Evolutionary conservation across 2,113 vertebrate species (phyloP).

Genomic region (Pseudopipra pipra): DNA sequence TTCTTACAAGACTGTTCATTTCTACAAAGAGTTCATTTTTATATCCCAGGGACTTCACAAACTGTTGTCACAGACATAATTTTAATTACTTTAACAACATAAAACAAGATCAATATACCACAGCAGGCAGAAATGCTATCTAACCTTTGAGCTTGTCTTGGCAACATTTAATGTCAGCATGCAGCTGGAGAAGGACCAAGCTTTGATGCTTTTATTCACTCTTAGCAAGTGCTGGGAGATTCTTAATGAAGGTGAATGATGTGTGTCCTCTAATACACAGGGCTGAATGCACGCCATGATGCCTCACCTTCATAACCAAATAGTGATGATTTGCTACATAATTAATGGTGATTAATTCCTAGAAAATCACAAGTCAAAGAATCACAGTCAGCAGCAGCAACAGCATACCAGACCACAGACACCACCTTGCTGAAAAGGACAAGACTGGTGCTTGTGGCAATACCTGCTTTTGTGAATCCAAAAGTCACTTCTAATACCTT

Average conservation of each 20-base stretch:
- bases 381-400: neutral
- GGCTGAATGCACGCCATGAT: neutral
- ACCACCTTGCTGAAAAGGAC: neutral
- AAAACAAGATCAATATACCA: conserved; percentile 11
- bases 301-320: neutral
- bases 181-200: neutral
- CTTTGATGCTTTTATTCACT: neutral
- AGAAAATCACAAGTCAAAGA: neutral
- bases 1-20: neutral
- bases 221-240: neutral
- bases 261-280: neutral
- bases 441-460: neutral
- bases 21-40: conserved; percentile 15
- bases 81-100: conserved; percentile 36
- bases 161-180: neutral
- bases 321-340: accelerated
- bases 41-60: neutral
- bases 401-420: neutral
- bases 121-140: neutral
- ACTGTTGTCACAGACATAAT: neutral
- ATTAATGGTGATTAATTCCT: neutral
- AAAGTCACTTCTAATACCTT: neutral
- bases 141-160: conserved; percentile 11
- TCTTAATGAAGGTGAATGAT: neutral
- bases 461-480: neutral